Evolutionary conservation across 2,888 invertebrate species (phyloP).

Genomic region (Drosophila leonis): DNA sequence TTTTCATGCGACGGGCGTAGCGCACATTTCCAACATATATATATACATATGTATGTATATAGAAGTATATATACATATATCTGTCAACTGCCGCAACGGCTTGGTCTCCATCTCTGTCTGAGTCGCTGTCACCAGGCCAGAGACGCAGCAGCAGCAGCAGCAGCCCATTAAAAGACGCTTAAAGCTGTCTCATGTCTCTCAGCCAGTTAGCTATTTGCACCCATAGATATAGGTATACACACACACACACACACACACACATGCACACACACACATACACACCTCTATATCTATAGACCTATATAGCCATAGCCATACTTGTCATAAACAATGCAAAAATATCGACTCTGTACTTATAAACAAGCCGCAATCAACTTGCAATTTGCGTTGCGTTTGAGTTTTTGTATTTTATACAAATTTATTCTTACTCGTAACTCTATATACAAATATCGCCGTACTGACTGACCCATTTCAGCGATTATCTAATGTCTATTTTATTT

Average conservation of each 20-base stretch:
- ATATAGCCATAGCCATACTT: constrained; percentile 42
- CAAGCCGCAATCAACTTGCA: constrained; percentile 63
- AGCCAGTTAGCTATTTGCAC: constrained; percentile 32
- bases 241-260: constrained; percentile 1
- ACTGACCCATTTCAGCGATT: constrained; percentile 74
- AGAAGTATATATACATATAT: constrained; percentile 19
- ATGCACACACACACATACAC: constrained; percentile 1
- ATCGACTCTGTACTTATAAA: constrained; percentile 64
- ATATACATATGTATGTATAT: constrained; percentile 1
- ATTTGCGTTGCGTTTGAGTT: constrained; percentile 43
- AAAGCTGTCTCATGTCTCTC: constrained; percentile 43
- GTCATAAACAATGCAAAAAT: constrained; percentile 74
- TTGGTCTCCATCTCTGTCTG: constrained; percentile 15
- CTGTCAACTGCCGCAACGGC: constrained; percentile 21
- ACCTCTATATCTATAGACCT: constrained; percentile 39
- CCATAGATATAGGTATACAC: constrained; percentile 18
- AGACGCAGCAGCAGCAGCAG: constrained; percentile 1
- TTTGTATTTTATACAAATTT: constrained; percentile 47
- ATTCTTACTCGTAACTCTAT: constrained; percentile 19
- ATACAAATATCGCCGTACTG: constrained; percentile 40
- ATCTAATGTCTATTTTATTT: constrained; percentile 63
- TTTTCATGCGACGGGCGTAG: constrained; percentile 69
- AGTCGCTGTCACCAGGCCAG: constrained; percentile 11
- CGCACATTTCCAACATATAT: constrained; percentile 48
- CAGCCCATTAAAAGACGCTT: constrained; percentile 68